Evolutionary conservation across 2,888 invertebrate species (phyloP), one percentile per base, ranked within the genome.

Genomic region (Callinectes sapidus): DNA sequence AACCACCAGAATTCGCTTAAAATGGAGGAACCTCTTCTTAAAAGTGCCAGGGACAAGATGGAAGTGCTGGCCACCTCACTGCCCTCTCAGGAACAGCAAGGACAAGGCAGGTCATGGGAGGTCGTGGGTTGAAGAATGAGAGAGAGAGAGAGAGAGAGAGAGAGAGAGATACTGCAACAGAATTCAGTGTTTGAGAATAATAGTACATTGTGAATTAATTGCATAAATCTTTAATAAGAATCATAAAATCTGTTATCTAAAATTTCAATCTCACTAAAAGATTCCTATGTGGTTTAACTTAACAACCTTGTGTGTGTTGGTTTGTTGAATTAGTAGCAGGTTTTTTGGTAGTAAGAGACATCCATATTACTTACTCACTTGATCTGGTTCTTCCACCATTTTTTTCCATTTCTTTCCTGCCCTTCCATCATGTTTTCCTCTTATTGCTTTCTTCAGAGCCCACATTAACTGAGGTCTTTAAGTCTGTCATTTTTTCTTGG

Each of bases 1-100:
- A 97, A 97, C 95, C 97, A 97, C 95, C 97, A 97, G 95, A 97
- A 97, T 95, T 97, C 97, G 95, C 96, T 96, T 92, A 96, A 96
- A 96, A 95, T 97, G 95, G 97, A 97, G 95, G 97, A 97, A 95
- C 97, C 97, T 0, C 95, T 97, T 90, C 95, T 97, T 48, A 96
- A 96, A 91, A 96, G 96, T 90, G 96, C 97, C 10, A 96, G 96
- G 91, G 96, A 96, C 95, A 97, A 97, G 95, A 97, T 97, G 97
- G 96, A 97, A 95, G 95, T 97, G 35, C 95, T 97, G 89, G 97
- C 97, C 0, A 96, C 96, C 93, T 96, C 94, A 0, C 90, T 94
- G 28, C 92, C 93, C 13, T 92, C 94, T 32, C 92, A 91, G n/a
- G 93, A 93, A 32, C 92, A 94, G 90, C 91, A 92, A 48, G 93